Percentiles rank a stretch among this genome's conserved stretches.
These are phyloP conservation scores for Neoaliturus tenellus DNA, from an alignment of 2,888 invertebrate species.

Conservation along the genomic window DNA sequence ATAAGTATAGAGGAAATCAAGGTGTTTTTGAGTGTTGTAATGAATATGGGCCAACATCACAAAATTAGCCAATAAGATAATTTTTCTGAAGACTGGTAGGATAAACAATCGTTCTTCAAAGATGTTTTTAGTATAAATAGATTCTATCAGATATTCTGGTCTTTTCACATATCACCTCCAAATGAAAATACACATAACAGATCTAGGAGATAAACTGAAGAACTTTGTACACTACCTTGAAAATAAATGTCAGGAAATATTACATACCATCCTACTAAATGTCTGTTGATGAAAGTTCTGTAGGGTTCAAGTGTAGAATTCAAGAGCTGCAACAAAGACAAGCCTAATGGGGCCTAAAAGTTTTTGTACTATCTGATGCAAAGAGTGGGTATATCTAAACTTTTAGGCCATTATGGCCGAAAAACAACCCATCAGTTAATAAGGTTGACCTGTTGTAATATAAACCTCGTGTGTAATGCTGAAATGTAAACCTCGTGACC, in stretches of 20 bases:
- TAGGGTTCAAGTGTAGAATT: slow-evolving; percentile 2
- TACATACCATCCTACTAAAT: neutral
- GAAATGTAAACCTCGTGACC: neutral
- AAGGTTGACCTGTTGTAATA: neutral
- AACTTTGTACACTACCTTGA: neutral
- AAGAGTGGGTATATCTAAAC: neutral
- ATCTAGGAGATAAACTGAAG: neutral
- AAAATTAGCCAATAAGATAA: neutral
- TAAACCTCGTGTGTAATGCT: too few species aligned
- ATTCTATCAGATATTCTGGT: neutral
- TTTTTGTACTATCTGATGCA: neutral
- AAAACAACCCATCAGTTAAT: neutral
- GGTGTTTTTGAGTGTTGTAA: neutral
- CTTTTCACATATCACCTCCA: neutral
- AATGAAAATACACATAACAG: neutral
- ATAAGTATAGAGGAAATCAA: neutral
- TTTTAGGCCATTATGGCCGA: neutral
- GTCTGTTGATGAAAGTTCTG: neutral
- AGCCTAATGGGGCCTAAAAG: neutral
- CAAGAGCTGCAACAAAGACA: neutral
- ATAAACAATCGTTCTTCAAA: neutral
- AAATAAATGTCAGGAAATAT: neutral
- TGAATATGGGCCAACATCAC: neutral
- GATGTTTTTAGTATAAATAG: slow-evolving; percentile 1
- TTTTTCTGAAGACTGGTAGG: slow-evolving; percentile 1